Base-by-base conservation (phyloP, 2,888 invertebrate genomes). In the Sesia bembeciformis region DNA sequence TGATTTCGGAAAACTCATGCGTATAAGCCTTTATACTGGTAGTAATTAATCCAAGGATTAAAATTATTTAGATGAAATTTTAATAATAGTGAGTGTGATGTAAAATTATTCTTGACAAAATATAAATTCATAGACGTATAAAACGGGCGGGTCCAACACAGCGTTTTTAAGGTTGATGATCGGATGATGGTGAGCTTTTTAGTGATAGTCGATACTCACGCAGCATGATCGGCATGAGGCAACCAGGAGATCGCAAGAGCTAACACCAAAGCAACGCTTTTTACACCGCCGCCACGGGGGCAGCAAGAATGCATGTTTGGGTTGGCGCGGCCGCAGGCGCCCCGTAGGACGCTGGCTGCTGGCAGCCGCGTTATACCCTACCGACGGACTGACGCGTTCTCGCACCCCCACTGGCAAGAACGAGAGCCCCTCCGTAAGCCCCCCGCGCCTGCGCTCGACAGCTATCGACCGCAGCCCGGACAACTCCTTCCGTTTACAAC, bases 321-420 rank as follows among this genome's bases (percentile, higher is more conserved):
- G 68, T 53, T 53, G 55, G 72, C 72, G 71, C 65, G 71, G 72
- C 73, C 76, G 64, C 62, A 73, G 74, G 73, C 62, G 74, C 70
- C 65, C 55, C 58, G 58, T 62, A 73, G 76, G 76, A 72, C 76
- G 79, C 74, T 68, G 66, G 73, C 78, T 78, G 78, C 77, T 81
- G 83, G 80, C 86, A 76, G 78, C 76, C 80, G 81, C 82, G 82
- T 75, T 62, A 66, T 70, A 71, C 74, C 71, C 83, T 69, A 76
- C 75, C 82, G 84, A 82, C 77, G 74, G 74, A 85, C 84, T 81
- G 77, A 65, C 75, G 74, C 67, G 63, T 61, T 70, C 68, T 66
- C 62, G 57, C 63, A 63, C 64, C 64, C 68, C 64, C 72, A 63
- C 62, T 60, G 68, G 67, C 46, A 23, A 72, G 67, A 67, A 68